Base-by-base conservation (phyloP, 2,113 vertebrate genomes). In the Xiphias gladius region DNA sequence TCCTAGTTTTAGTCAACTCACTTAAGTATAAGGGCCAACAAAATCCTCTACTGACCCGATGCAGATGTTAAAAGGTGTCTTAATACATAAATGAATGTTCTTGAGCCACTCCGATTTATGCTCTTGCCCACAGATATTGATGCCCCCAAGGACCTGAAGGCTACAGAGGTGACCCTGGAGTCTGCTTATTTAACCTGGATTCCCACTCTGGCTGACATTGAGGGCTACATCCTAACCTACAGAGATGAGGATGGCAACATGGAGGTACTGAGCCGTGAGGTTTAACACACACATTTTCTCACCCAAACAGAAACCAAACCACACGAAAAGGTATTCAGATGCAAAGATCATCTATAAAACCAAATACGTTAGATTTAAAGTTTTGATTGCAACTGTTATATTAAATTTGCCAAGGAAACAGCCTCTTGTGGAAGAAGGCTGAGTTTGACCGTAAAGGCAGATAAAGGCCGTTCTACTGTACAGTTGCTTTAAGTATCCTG, bases 161-260 rank as follows among this genome's bases (percentile, higher is more conserved):
- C 95, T 1, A 91, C 91, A 20, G 93, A 94, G 22, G 88, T 97
- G 6, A 93, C 91, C 6, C 72, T 79, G 57, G 93, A 96, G 7
- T 83, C 95, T 32, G 95, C 93, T 0, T 37, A 87, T 3, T 17
- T 97, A 88, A 97, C 94, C 24, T 99, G 97, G 97, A 88, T 37
- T 32, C 87, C 95, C 66, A 96, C 97, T 9, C 85, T 88, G 50
- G 96, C 97, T 62, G 86, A 95, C 80, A 97, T 97, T 8, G 94
- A 96, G 22, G 97, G 96, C 17, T 98, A 96, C 66, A 70, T 90
- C 80, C 94, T 99, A 75, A 96, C 92, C 26, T 97, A 96, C 89
- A 94, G 92, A 50, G 70, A 94, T 46, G 92, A 79, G 48, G 95
- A 95, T 14, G 95, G 96, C 30, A 94, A 78, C 0, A 57, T 80